phyloP scores from a whole-genome alignment of 2,113 vertebrate genomes.

The Solea senegalensis region DNA sequence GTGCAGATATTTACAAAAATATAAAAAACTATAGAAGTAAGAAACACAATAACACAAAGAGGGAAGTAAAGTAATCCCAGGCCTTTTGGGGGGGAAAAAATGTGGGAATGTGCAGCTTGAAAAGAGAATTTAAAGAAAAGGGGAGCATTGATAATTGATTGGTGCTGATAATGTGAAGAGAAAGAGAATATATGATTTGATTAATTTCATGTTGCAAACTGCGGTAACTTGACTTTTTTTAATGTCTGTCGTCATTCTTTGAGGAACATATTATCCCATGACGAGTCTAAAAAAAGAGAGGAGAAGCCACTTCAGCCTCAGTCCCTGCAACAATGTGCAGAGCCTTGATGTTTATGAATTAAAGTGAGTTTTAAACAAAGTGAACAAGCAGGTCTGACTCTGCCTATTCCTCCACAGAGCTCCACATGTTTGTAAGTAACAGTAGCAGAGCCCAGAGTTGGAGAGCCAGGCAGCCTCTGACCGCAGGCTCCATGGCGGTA shows the following conservation, averaged over 20 bases:
- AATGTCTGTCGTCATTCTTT: background rate
- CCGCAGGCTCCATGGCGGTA: slow-evolving; percentile 83
- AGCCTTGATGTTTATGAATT: slow-evolving; percentile 10
- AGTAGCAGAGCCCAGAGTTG: slow-evolving; percentile 54
- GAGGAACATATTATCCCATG: background rate
- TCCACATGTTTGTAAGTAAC: slow-evolving; percentile 28
- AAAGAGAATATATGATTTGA: too few relatives aligned
- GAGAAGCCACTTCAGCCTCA: background rate
- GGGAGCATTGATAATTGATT: too few relatives aligned
- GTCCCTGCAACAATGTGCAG: background rate
- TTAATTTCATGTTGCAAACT: background rate
- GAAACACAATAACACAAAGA: too few relatives aligned
- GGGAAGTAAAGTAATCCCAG: too few relatives aligned
- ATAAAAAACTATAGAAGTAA: too few relatives aligned
- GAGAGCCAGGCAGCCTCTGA: slow-evolving; percentile 71
- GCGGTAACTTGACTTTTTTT: background rate
- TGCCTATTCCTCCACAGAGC: slow-evolving; percentile 28
- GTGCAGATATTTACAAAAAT: too few relatives aligned
- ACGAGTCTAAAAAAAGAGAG: slow-evolving; percentile 5
- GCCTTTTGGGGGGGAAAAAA: too few relatives aligned
- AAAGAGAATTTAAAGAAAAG: too few relatives aligned
- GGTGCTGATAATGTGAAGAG: too few relatives aligned
- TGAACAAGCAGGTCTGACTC: slow-evolving; percentile 39
- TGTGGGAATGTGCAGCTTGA: too few relatives aligned
- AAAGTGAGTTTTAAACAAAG: slow-evolving; percentile 14